These are phyloP conservation scores for Globicephala melas DNA, from an alignment of 2,113 vertebrate genomes.

Conservation along the genomic window DNA sequence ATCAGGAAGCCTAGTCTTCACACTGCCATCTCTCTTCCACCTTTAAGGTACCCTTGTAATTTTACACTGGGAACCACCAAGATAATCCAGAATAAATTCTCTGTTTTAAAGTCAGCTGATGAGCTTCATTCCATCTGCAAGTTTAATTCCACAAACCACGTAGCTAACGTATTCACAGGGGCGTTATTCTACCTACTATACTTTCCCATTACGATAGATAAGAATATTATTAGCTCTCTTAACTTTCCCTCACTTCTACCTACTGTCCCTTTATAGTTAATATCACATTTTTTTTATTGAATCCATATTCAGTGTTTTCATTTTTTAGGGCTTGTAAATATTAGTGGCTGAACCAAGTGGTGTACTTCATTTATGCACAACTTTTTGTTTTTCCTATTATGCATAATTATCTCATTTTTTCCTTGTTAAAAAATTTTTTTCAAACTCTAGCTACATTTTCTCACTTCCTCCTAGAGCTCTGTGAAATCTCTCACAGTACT, in stretches of 20 bases:
- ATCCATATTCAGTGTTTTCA: neutral
- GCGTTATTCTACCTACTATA: neutral
- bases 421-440: neutral
- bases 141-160: neutral
- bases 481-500: neutral
- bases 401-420: neutral
- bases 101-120: neutral
- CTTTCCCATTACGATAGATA: neutral
- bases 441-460: neutral
- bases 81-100: neutral
- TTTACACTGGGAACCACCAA: neutral
- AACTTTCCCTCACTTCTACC: neutral
- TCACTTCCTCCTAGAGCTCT: neutral
- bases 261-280: neutral
- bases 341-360: neutral
- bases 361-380: neutral
- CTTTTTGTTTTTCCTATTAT: neutral
- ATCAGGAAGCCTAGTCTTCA: neutral
- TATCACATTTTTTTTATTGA: neutral
- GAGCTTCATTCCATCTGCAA: neutral
- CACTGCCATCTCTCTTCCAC: neutral
- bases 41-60: neutral
- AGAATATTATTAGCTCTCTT: neutral
- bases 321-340: neutral
- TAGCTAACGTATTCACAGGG: neutral